Base-by-base conservation (phyloP, 2,888 invertebrate genomes). In the Polydrusus tereticollis region DNA sequence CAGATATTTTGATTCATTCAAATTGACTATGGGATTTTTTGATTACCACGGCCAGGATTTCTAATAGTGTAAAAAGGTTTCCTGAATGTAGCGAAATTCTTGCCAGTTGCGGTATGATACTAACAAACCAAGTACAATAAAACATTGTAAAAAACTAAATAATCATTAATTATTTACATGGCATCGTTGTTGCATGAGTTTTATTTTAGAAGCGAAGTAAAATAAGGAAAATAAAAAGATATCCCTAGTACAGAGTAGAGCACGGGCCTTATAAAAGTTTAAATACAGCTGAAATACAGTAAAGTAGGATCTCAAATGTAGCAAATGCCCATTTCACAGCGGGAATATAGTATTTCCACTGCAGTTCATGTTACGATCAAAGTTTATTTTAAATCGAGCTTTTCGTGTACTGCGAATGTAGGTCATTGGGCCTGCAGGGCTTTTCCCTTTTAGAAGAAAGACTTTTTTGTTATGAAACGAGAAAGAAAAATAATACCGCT, bases 331-430 rank as follows among this genome's bases (percentile, higher is more conserved):
- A 21, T 47, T 23, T 47, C 12, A n/a, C 3, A 21, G 47, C 47
- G 47, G 47, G 21, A 47, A 52, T 23, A 52, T 52, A 52, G 26
- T 52, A 52, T 52, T 52, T 26, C 52, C 8, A 14, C 26, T 29
- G 52, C 52, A 52, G 16, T 29, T 52, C 29, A 26, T 14, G 52
- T 29, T 52, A 52, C 52, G 52, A 52, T 52, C 52, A 52, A 52
- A 52, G 52, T 52, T 52, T 52, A 52, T 52, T 52, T 52, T 52
- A 52, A 52, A 52, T 52, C 52, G 52, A 52, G 52, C 52, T 14
- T 52, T 23, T 52, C 52, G 23, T 52, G 14, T 29, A 52, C 47
- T 1, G 23, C 6, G n/a, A 52, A 52, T 29, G 26, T 29, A 26
- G 52, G 52, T 52, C 52, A 29, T 29, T 52, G 29, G 16, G 29